Conservation (phyloP, 2,113 vertebrate species). For the Kryptolebias marmoratus region DNA sequence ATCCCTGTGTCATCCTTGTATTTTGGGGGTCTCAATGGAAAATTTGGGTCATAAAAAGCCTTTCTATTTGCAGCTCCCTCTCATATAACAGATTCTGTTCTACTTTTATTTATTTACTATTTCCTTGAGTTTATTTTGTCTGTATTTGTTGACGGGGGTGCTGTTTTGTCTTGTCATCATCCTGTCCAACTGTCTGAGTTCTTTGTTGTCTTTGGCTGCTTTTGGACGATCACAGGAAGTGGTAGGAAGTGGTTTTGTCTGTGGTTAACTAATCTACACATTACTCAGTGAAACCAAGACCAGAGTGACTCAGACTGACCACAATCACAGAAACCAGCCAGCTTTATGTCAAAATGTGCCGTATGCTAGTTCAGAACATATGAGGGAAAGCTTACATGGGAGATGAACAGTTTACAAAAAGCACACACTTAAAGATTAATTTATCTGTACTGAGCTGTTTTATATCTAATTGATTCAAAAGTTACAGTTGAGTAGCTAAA, state of each 20-base stretch:
- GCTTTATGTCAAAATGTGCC: neutral
- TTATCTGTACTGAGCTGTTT: too few relatives aligned
- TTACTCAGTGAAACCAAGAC: neutral
- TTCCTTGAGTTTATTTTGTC: conserved; percentile 37
- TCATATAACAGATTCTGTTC: neutral
- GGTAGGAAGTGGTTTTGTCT: conserved; percentile 48
- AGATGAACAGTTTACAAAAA: neutral
- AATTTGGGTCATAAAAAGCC: neutral
- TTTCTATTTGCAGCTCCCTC: neutral
- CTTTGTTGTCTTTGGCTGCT: conserved; percentile 37
- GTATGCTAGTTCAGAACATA: neutral
- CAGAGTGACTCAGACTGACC: conserved; percentile 43
- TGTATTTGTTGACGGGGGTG: conserved; percentile 3
- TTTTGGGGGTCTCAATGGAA: conserved; percentile 1
- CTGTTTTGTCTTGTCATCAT: conserved; percentile 31
- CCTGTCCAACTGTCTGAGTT: conserved; percentile 9
- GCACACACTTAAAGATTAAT: too few relatives aligned
- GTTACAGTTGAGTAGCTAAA: too few relatives aligned
- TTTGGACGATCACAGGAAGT: conserved; percentile 17
- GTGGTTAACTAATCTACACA: conserved; percentile 32
- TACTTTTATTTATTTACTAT: conserved; percentile 2
- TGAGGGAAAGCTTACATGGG: too few relatives aligned
- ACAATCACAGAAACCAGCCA: conserved; percentile 36
- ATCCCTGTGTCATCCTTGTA: conserved; percentile 9
- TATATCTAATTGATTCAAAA: too few relatives aligned